A percentile compares a stretch with the other conserved stretches of the same genome.
These are phyloP conservation scores for Anthophora plumipes DNA, from an alignment of 2,888 invertebrate species.

Conservation along the genomic window DNA sequence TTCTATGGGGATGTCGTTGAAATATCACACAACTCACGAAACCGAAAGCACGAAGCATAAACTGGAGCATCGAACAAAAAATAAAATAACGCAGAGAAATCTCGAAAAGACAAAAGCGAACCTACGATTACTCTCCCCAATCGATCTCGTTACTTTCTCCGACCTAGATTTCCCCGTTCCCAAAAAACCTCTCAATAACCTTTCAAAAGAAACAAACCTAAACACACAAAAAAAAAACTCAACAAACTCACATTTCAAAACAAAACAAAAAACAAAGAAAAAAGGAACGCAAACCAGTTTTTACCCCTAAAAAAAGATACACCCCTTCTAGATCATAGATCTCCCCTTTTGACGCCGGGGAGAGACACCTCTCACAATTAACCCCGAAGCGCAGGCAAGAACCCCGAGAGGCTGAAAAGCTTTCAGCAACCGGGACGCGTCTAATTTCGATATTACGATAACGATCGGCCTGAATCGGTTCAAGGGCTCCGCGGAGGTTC, in stretches of 20 bases:
- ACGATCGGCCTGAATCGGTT: constrained; percentile 64
- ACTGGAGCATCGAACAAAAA: too few species aligned
- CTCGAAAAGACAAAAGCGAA: too few species aligned
- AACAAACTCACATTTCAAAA: background rate
- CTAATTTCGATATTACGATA: constrained; percentile 63
- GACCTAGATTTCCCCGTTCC: background rate
- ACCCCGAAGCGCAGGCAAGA: background rate
- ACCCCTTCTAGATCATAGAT: background rate
- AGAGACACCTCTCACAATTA: constrained; percentile 32
- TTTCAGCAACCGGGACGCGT: constrained; percentile 20
- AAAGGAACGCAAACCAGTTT: background rate
- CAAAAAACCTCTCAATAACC: background rate
- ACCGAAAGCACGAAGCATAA: too few species aligned
- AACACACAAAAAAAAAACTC: background rate
- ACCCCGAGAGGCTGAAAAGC: constrained; percentile 25
- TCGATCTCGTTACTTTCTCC: background rate
- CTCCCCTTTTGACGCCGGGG: constrained; percentile 17
- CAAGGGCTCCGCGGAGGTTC: constrained; percentile 39
- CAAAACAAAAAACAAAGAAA: background rate
- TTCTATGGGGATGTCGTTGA: too few species aligned
- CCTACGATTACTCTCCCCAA: too few species aligned
- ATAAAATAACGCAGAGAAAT: too few species aligned
- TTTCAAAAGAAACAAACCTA: background rate
- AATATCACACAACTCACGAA: too few species aligned
- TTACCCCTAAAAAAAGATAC: background rate